Conservation (phyloP, 2,888 invertebrate species). For the Lottia gigantea region DNA sequence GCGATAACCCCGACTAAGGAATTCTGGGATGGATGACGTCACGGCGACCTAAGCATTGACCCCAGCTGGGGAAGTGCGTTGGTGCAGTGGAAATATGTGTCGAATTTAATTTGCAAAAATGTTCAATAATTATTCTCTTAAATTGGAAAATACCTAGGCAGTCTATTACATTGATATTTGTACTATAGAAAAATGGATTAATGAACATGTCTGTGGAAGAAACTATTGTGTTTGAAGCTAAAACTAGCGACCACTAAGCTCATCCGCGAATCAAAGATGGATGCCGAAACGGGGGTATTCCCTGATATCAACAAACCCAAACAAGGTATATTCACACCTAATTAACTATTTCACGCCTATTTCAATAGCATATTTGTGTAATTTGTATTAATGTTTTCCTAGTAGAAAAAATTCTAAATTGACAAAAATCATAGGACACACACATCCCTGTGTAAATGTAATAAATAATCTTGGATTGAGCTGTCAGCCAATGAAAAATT, state of each 20-base stretch:
- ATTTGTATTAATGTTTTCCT: too few species aligned
- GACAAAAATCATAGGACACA: too few species aligned
- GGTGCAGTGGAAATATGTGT: conserved; percentile 26
- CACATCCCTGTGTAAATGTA: background rate
- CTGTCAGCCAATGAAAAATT: conserved; percentile 7
- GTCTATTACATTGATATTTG: conserved; percentile 22
- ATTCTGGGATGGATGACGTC: conserved; percentile 36
- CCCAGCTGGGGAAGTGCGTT: conserved; percentile 42
- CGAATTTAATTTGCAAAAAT: conserved; percentile 27
- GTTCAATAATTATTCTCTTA: conserved; percentile 27
- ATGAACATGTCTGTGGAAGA: conserved; percentile 19
- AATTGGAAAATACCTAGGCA: conserved; percentile 24
- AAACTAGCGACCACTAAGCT: conserved; percentile 56
- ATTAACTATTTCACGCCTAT: background rate
- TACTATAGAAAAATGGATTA: conserved; percentile 17
- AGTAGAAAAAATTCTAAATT: too few species aligned
- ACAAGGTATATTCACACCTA: conserved; percentile 37
- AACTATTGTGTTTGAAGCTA: conserved; percentile 38
- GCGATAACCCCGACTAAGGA: conserved; percentile 31
- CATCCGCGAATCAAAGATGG: conserved; percentile 60
- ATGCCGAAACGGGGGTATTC: conserved; percentile 57
- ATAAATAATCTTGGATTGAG: background rate
- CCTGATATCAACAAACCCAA: conserved; percentile 34
- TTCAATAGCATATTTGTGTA: conserved; percentile 12
- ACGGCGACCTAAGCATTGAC: conserved; percentile 42